Conservation (phyloP, 1,140 invertebrate species). For the Trichonephila clavata region DNA sequence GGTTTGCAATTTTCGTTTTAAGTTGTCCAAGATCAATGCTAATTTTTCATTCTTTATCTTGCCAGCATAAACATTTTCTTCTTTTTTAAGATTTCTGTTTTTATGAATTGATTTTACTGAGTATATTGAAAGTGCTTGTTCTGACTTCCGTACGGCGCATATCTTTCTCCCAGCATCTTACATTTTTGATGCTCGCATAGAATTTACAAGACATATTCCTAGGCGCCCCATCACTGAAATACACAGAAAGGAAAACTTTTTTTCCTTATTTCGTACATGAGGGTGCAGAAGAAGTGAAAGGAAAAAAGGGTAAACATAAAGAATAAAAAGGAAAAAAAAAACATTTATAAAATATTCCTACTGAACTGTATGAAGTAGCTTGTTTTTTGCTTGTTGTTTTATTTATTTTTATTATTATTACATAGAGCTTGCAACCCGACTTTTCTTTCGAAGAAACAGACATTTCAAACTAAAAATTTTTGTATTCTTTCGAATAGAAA, state of each 20-base stretch:
- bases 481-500: slow-evolving; percentile 29
- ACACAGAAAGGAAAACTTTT: not conserved
- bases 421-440: slow-evolving; percentile 29
- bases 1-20: not conserved
- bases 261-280: slow-evolving; percentile 7
- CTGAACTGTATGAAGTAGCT: slow-evolving; percentile 24
- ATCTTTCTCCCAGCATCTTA: not conserved
- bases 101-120: slow-evolving; percentile 21
- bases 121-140: slow-evolving; percentile 12
- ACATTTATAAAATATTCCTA: slow-evolving; percentile 32
- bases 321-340: not conserved
- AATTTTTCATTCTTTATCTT: not conserved
- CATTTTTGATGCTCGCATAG: slow-evolving; percentile 34
- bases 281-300: not conserved
- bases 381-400: slow-evolving; percentile 23
- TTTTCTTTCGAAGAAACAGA: slow-evolving; percentile 35
- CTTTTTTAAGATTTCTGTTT: not conserved
- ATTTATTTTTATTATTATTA: slow-evolving; percentile 28
- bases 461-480: slow-evolving; percentile 32
- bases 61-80: not conserved
- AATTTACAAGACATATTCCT: slow-evolving; percentile 32
- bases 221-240: not conserved
- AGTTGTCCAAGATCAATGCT: not conserved
- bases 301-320: not conserved
- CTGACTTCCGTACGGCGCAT: not conserved